phyloP scores from a whole-genome alignment of 2,888 invertebrate species.

The Eueremaeus valkanovi region DNA sequence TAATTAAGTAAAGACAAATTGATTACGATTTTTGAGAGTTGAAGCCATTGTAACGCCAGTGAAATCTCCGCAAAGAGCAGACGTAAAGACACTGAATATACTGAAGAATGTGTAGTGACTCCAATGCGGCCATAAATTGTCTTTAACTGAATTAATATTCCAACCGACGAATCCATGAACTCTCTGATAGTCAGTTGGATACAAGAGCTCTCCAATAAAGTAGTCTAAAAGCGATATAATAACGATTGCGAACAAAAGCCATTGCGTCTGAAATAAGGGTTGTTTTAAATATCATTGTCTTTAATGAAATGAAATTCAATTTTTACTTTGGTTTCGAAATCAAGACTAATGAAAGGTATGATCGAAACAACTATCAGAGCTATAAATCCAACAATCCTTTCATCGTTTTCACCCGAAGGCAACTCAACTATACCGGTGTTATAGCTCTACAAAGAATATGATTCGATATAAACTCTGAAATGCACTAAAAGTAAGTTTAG shows the following conservation, averaged over 20 bases:
- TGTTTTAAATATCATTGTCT: not conserved
- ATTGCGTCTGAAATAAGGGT: not conserved
- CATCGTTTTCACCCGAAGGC: not conserved
- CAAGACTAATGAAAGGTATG: slow-evolving; percentile 37
- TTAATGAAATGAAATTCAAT: too few species aligned
- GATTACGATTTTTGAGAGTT: slow-evolving; percentile 21
- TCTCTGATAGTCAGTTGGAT: not conserved
- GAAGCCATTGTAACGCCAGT: slow-evolving; percentile 19
- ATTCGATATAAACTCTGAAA: not conserved
- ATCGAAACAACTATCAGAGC: slow-evolving; percentile 32
- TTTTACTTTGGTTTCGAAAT: slow-evolving; percentile 36
- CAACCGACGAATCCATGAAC: not conserved
- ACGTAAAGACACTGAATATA: not conserved
- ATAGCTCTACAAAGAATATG: not conserved
- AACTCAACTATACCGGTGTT: not conserved
- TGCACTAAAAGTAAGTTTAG: too few species aligned
- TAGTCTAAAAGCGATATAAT: not conserved
- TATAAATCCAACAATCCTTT: slow-evolving; percentile 31
- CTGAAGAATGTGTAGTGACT: not conserved
- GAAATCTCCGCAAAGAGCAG: not conserved
- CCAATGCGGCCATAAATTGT: not conserved
- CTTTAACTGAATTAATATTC: too few species aligned
- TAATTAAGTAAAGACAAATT: too few species aligned
- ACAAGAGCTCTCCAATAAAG: not conserved
- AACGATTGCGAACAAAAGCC: not conserved